These are phyloP conservation scores for Heptranchias perlo DNA, from an alignment of 2,113 vertebrate species.

Conservation along the genomic window DNA sequence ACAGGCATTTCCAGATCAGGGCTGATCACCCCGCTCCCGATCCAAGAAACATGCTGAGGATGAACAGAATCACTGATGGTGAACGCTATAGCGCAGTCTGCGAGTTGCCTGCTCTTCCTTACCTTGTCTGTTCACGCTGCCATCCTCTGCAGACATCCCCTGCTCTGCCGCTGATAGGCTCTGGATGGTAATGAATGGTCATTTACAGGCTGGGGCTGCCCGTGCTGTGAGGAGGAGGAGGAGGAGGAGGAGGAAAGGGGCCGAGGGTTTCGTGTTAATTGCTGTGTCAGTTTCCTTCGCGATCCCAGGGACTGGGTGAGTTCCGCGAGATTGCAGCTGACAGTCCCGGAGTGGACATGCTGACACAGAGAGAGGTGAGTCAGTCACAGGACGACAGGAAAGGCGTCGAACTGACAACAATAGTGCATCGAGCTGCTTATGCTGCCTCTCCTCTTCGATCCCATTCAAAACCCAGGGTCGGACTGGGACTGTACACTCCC, in stretches of 20 bases:
- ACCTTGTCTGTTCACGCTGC: neutral
- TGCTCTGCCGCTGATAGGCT: neutral
- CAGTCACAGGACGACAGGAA: neutral
- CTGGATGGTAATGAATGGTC: neutral
- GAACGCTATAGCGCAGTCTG: neutral
- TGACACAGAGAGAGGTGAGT: neutral
- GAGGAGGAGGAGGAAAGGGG: neutral
- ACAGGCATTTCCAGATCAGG: neutral
- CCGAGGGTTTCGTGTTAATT: neutral
- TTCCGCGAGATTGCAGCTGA: neutral
- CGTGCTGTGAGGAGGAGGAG: neutral
- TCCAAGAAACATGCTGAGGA: neutral
- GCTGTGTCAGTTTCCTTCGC: neutral
- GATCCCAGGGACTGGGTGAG: neutral
- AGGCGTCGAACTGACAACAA: neutral
- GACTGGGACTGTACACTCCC: neutral
- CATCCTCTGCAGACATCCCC: constrained; percentile 10
- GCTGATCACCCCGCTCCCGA: neutral
- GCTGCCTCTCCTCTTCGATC: neutral
- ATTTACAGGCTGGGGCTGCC: neutral
- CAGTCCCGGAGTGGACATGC: neutral
- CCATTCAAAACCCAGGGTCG: neutral
- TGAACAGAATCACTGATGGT: neutral
- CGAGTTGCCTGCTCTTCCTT: neutral
- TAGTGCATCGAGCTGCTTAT: neutral